Conservation (phyloP, 2,797 vertebrate species). For the Anolis apletophallus region DNA sequence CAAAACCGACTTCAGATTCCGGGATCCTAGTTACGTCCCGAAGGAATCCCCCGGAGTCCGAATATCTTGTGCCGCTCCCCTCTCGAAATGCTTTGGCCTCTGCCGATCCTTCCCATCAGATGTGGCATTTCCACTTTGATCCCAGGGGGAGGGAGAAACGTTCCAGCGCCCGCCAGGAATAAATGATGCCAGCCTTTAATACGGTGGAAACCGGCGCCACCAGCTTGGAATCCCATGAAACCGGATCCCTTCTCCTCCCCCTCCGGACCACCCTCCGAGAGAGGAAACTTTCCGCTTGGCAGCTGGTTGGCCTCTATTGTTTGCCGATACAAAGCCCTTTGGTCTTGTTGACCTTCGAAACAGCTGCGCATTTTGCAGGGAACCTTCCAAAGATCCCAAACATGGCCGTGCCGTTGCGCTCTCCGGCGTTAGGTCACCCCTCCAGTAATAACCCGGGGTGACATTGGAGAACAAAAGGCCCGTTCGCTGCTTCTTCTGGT, state of each 20-base stretch:
- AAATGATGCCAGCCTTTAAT: conserved; percentile 7
- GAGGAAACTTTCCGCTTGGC: conserved; percentile 6
- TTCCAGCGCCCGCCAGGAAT: not conserved
- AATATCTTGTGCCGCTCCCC: no score
- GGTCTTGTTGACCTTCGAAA: conserved; percentile 26
- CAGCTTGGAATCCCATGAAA: conserved; percentile 17
- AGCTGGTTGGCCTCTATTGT: conserved; percentile 12
- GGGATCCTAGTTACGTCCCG: no score
- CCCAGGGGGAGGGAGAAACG: not conserved
- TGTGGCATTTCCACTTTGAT: conserved; percentile 19
- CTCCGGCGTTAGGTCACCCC: not conserved
- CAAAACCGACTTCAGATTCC: no score
- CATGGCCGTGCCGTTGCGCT: not conserved
- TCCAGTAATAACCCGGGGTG: not conserved
- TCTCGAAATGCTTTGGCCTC: not conserved
- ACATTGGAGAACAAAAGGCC: not conserved
- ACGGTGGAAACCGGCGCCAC: not conserved
- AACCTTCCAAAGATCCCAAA: conserved; percentile 2
- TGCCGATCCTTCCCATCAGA: not conserved
- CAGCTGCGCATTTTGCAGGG: not conserved
- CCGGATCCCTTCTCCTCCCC: not conserved
- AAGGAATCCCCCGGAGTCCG: no score
- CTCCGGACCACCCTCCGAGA: conserved; percentile 14
- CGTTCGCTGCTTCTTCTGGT: not conserved
- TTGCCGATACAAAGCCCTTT: conserved; percentile 30